A percentile compares a stretch with the other conserved stretches of the same genome.
Evolutionary conservation across 2,797 vertebrate species (phyloP).

Genomic region (Phoxinus dragarum): DNA sequence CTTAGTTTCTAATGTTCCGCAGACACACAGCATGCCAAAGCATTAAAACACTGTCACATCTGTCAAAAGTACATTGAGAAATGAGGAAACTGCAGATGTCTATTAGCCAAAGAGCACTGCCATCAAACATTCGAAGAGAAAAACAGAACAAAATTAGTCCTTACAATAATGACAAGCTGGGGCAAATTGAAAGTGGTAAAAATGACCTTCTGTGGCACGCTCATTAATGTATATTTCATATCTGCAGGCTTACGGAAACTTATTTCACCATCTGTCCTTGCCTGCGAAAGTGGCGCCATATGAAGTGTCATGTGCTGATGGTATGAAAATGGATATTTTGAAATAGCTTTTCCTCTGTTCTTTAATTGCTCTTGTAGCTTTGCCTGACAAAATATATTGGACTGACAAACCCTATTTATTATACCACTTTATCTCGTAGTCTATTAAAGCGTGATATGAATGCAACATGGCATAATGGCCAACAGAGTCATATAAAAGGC

Average conservation of each 20-base stretch:
- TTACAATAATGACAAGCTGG: constrained; percentile 35
- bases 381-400: constrained; percentile 41
- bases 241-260: constrained; percentile 38
- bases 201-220: constrained; percentile 42
- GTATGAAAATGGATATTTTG: constrained; percentile 48
- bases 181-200: constrained; percentile 47
- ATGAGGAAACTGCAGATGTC: constrained; percentile 8
- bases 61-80: neutral
- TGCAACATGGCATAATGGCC: neutral
- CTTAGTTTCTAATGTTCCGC: neutral
- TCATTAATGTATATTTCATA: constrained; percentile 46
- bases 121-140: neutral
- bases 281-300: neutral
- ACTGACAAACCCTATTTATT: constrained; percentile 52
- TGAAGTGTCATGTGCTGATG: constrained; percentile 43
- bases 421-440: constrained; percentile 36
- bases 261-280: constrained; percentile 26
- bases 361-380: constrained; percentile 48
- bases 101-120: constrained; percentile 14
- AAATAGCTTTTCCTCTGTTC: constrained; percentile 46
- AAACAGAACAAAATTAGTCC: constrained; percentile 20
- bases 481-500: constrained; percentile 12
- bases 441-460: constrained; percentile 45
- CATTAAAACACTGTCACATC: constrained; percentile 18
- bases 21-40: neutral